phyloP scores from a whole-genome alignment of 2,888 invertebrate species.

The Phyto melanocephala region DNA sequence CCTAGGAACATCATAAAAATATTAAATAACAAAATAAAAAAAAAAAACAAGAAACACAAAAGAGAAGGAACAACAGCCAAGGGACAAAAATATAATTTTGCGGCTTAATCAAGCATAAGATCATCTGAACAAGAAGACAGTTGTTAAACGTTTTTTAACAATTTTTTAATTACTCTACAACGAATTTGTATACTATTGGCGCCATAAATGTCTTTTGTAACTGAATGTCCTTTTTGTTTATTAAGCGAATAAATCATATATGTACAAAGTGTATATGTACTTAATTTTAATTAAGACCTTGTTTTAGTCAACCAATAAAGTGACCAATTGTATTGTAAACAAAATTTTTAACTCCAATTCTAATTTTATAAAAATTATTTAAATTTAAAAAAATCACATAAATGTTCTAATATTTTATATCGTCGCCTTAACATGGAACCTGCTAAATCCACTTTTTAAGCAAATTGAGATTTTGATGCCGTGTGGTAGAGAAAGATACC shows the following conservation, averaged over 20 bases:
- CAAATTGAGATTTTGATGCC: too few relatives aligned
- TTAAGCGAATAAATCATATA: too few relatives aligned
- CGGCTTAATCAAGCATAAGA: slow-evolving; percentile 9
- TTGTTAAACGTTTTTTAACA: not conserved
- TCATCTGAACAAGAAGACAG: too few relatives aligned
- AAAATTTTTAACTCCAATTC: too few relatives aligned
- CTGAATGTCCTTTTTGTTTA: not conserved
- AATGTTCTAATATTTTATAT: too few relatives aligned
- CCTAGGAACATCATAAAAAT: not conserved
- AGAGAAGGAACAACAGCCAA: not conserved
- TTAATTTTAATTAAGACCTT: not conserved
- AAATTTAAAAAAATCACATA: too few relatives aligned
- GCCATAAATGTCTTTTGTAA: not conserved
- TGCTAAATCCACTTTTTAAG: too few relatives aligned
- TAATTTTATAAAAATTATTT: too few relatives aligned
- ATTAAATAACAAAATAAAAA: not conserved
- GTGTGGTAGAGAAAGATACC: too few relatives aligned
- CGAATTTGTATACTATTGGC: not conserved
- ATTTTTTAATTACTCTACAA: slow-evolving; percentile 8
- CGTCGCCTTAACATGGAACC: too few relatives aligned
- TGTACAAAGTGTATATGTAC: too few relatives aligned
- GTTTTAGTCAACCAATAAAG: not conserved
- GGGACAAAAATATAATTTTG: not conserved
- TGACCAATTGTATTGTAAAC: not conserved
- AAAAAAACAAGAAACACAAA: not conserved